Conservation (phyloP, 2,888 invertebrate species). For the Synanthedon andrenaeformis region DNA sequence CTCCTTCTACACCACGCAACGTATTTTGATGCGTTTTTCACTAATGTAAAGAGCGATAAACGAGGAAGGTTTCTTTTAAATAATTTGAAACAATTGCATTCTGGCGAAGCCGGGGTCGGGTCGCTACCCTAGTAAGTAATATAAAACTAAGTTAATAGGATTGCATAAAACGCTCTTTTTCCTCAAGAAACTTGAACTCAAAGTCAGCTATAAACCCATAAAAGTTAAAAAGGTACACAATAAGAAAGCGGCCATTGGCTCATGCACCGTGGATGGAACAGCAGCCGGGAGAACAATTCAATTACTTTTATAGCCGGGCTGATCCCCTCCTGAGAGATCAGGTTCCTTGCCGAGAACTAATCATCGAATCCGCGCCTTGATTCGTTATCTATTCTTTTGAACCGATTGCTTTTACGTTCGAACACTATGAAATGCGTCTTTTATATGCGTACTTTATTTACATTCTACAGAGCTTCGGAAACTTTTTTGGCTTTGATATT, state of each 20-base stretch:
- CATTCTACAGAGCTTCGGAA: neutral
- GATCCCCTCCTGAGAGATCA: constrained; percentile 50
- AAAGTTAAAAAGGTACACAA: constrained; percentile 39
- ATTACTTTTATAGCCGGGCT: constrained; percentile 62
- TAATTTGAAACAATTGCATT: too few species aligned
- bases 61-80: too few species aligned
- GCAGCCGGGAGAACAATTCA: constrained; percentile 59
- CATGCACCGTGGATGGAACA: constrained; percentile 38
- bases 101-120: too few species aligned
- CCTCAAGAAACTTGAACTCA: constrained; percentile 15
- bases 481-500: too few species aligned
- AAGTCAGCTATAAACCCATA: constrained; percentile 23
- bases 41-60: too few species aligned
- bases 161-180: neutral
- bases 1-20: too few species aligned
- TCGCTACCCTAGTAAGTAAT: too few species aligned
- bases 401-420: constrained; percentile 35
- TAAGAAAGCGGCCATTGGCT: constrained; percentile 26
- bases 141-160: too few species aligned
- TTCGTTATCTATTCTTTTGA: constrained; percentile 37
- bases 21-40: too few species aligned
- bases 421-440: constrained; percentile 4
- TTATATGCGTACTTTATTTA: neutral
- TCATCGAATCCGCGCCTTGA: constrained; percentile 22
- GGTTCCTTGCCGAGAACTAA: constrained; percentile 25